phyloP scores from a whole-genome alignment of 2,888 invertebrate species.

The Strigamia transsilvanica region DNA sequence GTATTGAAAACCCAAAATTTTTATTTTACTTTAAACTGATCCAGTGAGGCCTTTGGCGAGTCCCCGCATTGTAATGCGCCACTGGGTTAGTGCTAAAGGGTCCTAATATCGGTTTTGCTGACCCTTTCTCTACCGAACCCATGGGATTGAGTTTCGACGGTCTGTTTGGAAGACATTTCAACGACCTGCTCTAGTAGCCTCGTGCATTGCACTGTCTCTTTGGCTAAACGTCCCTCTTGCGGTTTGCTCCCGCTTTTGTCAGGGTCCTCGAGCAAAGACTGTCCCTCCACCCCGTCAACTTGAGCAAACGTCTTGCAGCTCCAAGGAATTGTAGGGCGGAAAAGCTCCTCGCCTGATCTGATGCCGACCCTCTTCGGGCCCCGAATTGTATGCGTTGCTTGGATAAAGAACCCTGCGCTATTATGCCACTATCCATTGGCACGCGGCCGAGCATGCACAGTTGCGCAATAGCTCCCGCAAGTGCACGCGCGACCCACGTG shows the following conservation, averaged over 20 bases:
- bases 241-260: slow-evolving; percentile 38
- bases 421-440: slow-evolving; percentile 36
- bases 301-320: slow-evolving; percentile 38
- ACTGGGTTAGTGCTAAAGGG: too few relatives aligned
- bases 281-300: slow-evolving; percentile 38
- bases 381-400: slow-evolving; percentile 22
- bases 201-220: slow-evolving; percentile 28
- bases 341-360: slow-evolving; percentile 31
- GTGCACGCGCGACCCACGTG: slow-evolving; percentile 50
- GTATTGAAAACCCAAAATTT: too few relatives aligned
- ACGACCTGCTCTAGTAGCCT: slow-evolving; percentile 2
- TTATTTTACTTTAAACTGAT: too few relatives aligned
- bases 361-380: slow-evolving; percentile 27
- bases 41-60: too few relatives aligned
- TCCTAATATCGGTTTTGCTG: neutral
- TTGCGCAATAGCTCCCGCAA: slow-evolving; percentile 43
- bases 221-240: slow-evolving; percentile 38
- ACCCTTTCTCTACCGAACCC: neutral
- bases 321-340: slow-evolving; percentile 35
- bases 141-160: neutral
- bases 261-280: slow-evolving; percentile 27
- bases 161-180: neutral
- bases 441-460: slow-evolving; percentile 43
- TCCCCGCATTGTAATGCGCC: too few relatives aligned
- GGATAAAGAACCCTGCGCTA: slow-evolving; percentile 40